A percentile compares a stretch with the other conserved stretches of the same genome.
Evolutionary conservation across 92 coral and sea anemone genomes (phyloP).

Genomic region (Zoanthus sociatus): DNA sequence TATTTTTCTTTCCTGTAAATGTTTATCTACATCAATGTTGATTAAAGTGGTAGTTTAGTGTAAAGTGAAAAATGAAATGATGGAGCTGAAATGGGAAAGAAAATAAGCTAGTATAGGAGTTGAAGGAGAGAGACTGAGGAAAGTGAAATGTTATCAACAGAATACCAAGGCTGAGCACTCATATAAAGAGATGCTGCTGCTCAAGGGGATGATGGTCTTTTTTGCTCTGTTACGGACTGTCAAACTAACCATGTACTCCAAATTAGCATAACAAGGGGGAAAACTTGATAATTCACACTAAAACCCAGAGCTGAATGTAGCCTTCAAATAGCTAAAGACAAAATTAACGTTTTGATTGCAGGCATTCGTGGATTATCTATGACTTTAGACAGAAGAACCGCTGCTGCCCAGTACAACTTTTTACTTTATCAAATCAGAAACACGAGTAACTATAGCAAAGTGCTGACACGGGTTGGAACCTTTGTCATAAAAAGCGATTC

Average conservation of each 20-base stretch:
- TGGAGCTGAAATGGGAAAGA: neutral
- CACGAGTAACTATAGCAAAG: constrained; percentile 11
- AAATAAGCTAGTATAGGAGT: neutral
- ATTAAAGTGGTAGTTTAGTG: neutral
- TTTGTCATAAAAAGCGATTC: neutral
- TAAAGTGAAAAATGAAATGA: too few species aligned
- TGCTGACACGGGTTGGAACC: constrained; percentile 1
- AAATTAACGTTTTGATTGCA: neutral
- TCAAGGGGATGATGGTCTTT: neutral
- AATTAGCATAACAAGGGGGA: too few species aligned
- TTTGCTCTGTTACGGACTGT: too few species aligned
- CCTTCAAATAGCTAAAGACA: neutral
- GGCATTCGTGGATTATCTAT: neutral
- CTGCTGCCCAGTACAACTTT: neutral
- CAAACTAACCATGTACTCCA: too few species aligned
- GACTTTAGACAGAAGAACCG: neutral
- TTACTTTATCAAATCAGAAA: neutral
- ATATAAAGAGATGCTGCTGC: neutral
- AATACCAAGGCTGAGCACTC: neutral
- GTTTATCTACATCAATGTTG: too few species aligned
- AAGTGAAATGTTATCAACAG: neutral
- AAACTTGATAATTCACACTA: neutral
- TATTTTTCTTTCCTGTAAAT: too few species aligned
- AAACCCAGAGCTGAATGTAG: neutral
- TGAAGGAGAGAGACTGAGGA: neutral